These are phyloP conservation scores for Protosalanx chinensis DNA, from an alignment of 2,797 vertebrate species.

Conservation along the genomic window DNA sequence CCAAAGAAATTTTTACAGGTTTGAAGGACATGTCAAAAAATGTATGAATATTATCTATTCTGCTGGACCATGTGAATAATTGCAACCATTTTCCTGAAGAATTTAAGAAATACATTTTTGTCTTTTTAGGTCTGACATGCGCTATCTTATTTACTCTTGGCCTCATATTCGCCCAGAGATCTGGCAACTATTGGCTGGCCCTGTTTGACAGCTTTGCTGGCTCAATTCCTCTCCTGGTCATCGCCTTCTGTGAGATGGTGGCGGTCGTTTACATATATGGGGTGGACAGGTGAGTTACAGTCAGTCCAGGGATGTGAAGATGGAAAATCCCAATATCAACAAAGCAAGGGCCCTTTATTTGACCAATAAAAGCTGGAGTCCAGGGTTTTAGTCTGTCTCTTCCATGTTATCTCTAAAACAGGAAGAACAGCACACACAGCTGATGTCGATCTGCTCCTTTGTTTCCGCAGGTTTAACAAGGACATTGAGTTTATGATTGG, in stretches of 20 bases:
- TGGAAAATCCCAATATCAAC: background rate
- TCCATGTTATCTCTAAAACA: background rate
- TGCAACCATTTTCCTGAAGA: background rate
- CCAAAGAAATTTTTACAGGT: slow-evolving; percentile 81
- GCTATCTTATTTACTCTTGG: slow-evolving; percentile 68
- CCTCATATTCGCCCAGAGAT: slow-evolving; percentile 80
- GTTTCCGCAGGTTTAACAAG: slow-evolving; percentile 78
- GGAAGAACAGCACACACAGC: background rate
- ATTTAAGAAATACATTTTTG: background rate
- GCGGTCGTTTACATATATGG: slow-evolving; percentile 87
- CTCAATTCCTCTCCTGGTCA: slow-evolving; percentile 87
- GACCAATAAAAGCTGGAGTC: background rate
- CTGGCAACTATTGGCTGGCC: slow-evolving; percentile 92
- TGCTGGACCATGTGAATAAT: background rate
- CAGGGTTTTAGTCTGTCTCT: background rate
- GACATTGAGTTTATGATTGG: slow-evolving; percentile 90
- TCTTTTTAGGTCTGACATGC: slow-evolving; percentile 73
- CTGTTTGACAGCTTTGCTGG: slow-evolving; percentile 87
- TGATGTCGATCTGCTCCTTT: background rate
- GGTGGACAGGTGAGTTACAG: slow-evolving; percentile 57
- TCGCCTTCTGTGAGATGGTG: slow-evolving; percentile 90
- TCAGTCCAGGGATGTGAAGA: background rate
- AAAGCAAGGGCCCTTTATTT: background rate
- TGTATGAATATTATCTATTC: background rate
- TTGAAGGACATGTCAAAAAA: background rate